Evolutionary conservation across 2,797 vertebrate species (phyloP).

Genomic region (Eidolon dupreanum): DNA sequence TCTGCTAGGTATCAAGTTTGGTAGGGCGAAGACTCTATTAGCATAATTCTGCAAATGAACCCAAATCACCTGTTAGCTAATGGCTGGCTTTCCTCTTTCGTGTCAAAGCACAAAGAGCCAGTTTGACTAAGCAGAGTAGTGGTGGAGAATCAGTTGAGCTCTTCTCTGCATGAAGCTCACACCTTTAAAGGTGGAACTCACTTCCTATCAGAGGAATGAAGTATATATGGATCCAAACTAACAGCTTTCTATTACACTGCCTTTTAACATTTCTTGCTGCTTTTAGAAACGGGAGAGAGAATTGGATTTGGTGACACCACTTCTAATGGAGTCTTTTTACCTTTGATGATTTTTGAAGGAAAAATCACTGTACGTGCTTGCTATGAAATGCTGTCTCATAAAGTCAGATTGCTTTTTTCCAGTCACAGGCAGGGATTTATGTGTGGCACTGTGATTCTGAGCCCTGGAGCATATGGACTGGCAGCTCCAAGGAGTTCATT

Average conservation of each 20-base stretch:
- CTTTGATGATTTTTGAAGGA: slow-evolving; percentile 45
- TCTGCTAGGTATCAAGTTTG: too few relatives aligned
- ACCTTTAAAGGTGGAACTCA: slow-evolving; percentile 47
- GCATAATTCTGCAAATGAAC: not conserved
- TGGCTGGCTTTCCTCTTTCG: not conserved
- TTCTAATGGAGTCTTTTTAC: slow-evolving; percentile 53
- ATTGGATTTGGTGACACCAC: not conserved
- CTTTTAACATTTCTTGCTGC: slow-evolving; percentile 34
- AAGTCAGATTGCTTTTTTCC: not conserved
- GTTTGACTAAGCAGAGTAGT: not conserved
- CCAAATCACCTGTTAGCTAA: not conserved
- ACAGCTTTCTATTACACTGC: not conserved
- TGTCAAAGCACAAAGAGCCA: not conserved
- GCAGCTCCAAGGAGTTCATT: not conserved
- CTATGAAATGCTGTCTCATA: slow-evolving; percentile 1
- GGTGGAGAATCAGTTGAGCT: not conserved
- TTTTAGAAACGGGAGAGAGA: slow-evolving; percentile 57
- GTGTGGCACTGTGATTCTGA: rapidly evolving
- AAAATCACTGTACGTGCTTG: not conserved
- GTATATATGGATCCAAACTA: not conserved
- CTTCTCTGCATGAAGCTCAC: not conserved
- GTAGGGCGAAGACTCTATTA: not conserved
- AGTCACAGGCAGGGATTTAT: not conserved
- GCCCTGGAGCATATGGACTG: not conserved
- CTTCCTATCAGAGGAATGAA: not conserved